phyloP scores from a whole-genome alignment of 2,797 vertebrate species.

The Dermochelys coriacea region DNA sequence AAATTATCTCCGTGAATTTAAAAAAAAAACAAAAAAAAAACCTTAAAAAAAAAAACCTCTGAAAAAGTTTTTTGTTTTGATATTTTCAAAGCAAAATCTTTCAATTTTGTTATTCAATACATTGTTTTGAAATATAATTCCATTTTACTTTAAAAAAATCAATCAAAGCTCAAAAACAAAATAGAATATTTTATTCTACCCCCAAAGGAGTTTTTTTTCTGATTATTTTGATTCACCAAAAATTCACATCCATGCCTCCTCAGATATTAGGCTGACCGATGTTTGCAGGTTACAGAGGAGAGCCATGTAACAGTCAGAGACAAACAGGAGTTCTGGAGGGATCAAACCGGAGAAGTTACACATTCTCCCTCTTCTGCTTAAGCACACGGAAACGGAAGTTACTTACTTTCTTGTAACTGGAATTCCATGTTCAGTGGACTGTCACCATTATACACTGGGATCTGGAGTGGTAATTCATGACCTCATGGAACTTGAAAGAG shows the following conservation, averaged over 20 bases:
- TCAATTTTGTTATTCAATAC: not conserved
- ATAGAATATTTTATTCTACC: not conserved
- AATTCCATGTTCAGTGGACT: not conserved
- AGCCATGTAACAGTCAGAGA: not conserved
- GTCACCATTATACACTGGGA: not conserved
- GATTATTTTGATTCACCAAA: not conserved
- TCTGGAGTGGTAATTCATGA: not conserved
- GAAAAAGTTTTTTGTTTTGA: not conserved
- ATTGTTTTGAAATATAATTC: not conserved
- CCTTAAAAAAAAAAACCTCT: not conserved
- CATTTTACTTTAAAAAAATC: not conserved
- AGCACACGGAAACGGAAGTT: not conserved
- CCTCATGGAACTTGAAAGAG: not conserved
- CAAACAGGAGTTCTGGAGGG: not conserved
- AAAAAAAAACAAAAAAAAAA: not conserved
- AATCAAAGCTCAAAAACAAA: not conserved
- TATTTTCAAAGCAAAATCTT: not conserved
- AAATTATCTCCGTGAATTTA: not conserved
- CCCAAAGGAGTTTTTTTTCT: not conserved
- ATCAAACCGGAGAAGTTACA: not conserved
- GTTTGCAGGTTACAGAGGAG: not conserved
- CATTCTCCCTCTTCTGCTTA: not conserved
- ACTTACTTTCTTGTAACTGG: not conserved
- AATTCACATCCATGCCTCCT: not conserved
- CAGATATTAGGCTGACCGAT: not conserved